Evolutionary conservation across 2,797 vertebrate species (phyloP), one percentile per base, ranked within the genome.

Genomic region (Galagoides demidoff): DNA sequence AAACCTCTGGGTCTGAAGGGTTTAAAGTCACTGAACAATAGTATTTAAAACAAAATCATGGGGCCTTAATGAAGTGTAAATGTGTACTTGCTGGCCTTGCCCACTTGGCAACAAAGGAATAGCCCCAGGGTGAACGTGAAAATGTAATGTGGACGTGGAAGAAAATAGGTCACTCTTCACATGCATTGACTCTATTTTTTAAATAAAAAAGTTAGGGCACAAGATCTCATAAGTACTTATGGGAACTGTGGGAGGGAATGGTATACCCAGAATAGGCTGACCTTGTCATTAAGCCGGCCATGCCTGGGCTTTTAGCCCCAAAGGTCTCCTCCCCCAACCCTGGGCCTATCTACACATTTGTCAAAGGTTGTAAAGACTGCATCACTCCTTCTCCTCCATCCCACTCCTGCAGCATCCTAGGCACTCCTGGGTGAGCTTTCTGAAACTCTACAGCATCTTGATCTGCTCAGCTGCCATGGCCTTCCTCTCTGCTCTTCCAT

Each of bases 91-190:
- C 68, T 89, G 57, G 39, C 68, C 85, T 74, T 85, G 49, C 74
- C 87, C 52, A 70, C 68, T 79, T 85, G 95, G 89, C 89, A 45
- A 55, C 86, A 79, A 85, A 79, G 55, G 61, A 55, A 68, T 19
- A 52, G 95, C 94, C 88, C 20, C 1, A 23, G 82, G 87, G 89
- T 49, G 19, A 92, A 88, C 85, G 90, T 57, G 45, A 89, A 55
- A 59, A 87, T 94, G 49, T 68, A 68, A 94, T 93, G 85, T 89
- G 61, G 66, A 85, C 77, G 74, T 37, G 78, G 91, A 85, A 73
- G 90, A 94, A 97, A 95, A 85, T 74, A 88, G 89, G 93, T 90
- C 85, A 90, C 27, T 86, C 52, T 90, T 90, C 85, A 64, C 73
- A 92, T 45, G 82, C 89, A 16, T 5, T 59, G 90, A 55, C 73